Evolutionary conservation across 2,888 invertebrate genomes (phyloP), one percentile per base, ranked within the genome.

Genomic region (Drepanosiphum platanoidis): DNA sequence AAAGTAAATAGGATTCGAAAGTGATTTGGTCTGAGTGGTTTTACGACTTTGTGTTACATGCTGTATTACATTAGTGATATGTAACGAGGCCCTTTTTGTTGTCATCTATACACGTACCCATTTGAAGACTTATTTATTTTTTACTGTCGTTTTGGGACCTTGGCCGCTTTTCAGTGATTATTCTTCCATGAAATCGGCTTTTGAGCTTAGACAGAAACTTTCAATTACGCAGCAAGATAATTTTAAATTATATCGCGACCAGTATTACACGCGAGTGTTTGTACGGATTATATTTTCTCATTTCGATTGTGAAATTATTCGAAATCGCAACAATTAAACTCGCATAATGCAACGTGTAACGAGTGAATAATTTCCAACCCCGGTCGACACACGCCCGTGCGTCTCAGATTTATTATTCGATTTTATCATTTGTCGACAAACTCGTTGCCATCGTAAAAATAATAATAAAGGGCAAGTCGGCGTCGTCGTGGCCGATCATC

Each of bases 1-100:
- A 58, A 58, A 61, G 71, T 72, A 82, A 82, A 82, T 82, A 82
- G 61, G 81, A 82, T 74, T 74, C 66, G 46, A 82, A 82, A 82
- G 64, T 82, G 82, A 83, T 75, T 83, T 75, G 74, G 64, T 3
- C 83, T 4, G 66, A 75, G 83, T 64, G 74, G 83, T 75, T 75
- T 83, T 83, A 83, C 83, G 74, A 64, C 64, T 83, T 83, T 75
- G 34, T 75, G 83, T 74, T 61, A 74, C 58, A 81, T 36, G 42
- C 72, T 82, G 64, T 82, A 61, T 82, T 82, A 72, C 72, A 82
- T 82, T 74, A 82, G 72, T 72, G 61, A 72, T 61, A 64, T 42
- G 72, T 74, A 82, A 74, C 42, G 72, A 72, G 42, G 34, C 22
- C 52, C n/a, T 64, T 46, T 64, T 71, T 39, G 81, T 81, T 72